A percentile compares a stretch with the other conserved stretches of the same genome.
phyloP scores from a whole-genome alignment of 2,113 vertebrate species.

The Pygoscelis adeliae region DNA sequence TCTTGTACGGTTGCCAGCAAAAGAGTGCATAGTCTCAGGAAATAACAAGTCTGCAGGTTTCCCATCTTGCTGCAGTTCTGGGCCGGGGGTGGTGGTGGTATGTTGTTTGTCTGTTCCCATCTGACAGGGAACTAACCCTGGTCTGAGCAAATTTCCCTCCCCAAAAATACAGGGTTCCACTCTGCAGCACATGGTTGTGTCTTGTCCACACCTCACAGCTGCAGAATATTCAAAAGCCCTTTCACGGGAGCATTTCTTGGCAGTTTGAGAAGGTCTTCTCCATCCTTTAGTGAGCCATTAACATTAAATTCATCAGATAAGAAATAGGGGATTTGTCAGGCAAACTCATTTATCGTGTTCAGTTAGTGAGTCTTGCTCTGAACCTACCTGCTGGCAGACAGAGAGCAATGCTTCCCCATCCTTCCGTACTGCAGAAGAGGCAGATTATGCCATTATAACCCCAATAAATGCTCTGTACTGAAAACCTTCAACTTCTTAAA shows the following conservation, averaged over 20 bases:
- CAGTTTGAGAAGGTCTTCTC: background rate
- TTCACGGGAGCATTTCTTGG: background rate
- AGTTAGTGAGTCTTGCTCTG: background rate
- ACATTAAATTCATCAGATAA: background rate
- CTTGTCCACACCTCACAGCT: background rate
- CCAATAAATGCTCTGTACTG: background rate
- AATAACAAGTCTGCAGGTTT: background rate
- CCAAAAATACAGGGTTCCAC: background rate
- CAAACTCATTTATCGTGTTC: background rate
- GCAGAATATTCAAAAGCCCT: background rate
- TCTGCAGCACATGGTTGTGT: background rate
- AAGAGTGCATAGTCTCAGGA: background rate
- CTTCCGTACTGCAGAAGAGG: background rate
- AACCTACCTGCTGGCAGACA: background rate
- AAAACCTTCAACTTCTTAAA: background rate
- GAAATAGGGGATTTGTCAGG: background rate
- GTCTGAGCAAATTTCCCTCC: background rate
- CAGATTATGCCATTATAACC: background rate
- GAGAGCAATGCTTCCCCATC: background rate
- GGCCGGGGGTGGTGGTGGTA: background rate
- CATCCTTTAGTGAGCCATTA: background rate
- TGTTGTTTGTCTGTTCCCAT: background rate
- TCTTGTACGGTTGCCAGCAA: background rate
- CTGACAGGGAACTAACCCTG: background rate
- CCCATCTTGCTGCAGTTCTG: background rate